Conservation (phyloP, 1,140 invertebrate species). For the Protaetia brevitarsis region DNA sequence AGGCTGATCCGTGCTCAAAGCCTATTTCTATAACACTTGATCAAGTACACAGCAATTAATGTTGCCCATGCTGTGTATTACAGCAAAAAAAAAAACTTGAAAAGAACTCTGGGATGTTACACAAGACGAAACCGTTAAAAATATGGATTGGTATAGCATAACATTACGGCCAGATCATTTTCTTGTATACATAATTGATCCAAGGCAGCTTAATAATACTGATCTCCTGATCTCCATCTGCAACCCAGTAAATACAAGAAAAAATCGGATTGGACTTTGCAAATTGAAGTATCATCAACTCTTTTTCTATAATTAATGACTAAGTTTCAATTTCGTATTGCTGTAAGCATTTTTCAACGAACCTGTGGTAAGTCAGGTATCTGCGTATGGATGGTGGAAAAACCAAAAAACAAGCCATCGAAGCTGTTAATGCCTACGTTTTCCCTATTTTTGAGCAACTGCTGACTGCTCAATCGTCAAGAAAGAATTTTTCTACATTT, state of each 20-base stretch:
- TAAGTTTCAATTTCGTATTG: not conserved
- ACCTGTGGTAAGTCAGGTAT: not conserved
- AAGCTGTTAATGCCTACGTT: not conserved
- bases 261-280: not conserved
- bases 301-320: not conserved
- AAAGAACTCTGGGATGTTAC: too few species aligned
- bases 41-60: not conserved
- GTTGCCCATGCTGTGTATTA: too few species aligned
- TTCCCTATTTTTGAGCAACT: not conserved
- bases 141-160: not conserved
- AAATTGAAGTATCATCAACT: not conserved
- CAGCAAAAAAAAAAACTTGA: too few species aligned
- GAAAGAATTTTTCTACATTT: not conserved
- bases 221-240: not conserved
- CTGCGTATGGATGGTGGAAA: not conserved
- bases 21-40: not conserved
- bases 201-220: too few species aligned
- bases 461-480: not conserved
- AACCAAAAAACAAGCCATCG: not conserved
- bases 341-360: not conserved
- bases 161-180: not conserved
- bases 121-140: not conserved
- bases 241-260: not conserved
- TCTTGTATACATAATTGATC: not conserved
- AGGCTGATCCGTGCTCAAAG: not conserved